Percentiles rank a stretch among this genome's conserved stretches.
phyloP scores from a whole-genome alignment of 2,113 vertebrate species.

The Charina bottae region DNA sequence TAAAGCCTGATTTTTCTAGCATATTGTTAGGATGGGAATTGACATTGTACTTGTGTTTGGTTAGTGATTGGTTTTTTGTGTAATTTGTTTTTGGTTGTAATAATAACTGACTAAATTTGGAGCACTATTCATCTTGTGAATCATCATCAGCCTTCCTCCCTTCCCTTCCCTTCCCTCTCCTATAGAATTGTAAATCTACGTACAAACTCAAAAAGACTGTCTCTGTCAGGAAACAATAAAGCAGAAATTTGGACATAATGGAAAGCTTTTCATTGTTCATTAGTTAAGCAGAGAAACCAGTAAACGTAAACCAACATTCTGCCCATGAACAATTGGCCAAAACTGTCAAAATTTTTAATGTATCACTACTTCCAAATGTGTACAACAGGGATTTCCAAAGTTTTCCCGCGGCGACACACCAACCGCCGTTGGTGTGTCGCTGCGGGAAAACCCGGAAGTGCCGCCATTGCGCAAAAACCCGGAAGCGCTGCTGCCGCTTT shows the following conservation, averaged over 20 bases:
- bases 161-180: background rate
- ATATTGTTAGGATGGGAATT: background rate
- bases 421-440: too few relatives aligned
- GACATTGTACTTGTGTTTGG: background rate
- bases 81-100: background rate
- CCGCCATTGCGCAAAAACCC: too few relatives aligned
- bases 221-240: background rate
- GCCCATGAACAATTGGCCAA: background rate
- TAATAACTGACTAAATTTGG: background rate
- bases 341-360: background rate
- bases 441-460: too few relatives aligned
- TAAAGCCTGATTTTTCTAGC: background rate
- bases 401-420: too few relatives aligned
- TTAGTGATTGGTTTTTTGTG: background rate
- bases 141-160: background rate
- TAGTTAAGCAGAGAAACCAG: too few relatives aligned
- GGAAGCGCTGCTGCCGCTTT: too few relatives aligned
- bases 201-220: background rate
- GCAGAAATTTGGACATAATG: background rate
- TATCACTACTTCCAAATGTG: background rate
- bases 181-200: background rate
- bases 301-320: too few relatives aligned
- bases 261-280: background rate
- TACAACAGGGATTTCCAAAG: too few relatives aligned
- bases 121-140: background rate